phyloP scores from a whole-genome alignment of 2,888 invertebrate genomes.

The Calliphora vomitoria region DNA sequence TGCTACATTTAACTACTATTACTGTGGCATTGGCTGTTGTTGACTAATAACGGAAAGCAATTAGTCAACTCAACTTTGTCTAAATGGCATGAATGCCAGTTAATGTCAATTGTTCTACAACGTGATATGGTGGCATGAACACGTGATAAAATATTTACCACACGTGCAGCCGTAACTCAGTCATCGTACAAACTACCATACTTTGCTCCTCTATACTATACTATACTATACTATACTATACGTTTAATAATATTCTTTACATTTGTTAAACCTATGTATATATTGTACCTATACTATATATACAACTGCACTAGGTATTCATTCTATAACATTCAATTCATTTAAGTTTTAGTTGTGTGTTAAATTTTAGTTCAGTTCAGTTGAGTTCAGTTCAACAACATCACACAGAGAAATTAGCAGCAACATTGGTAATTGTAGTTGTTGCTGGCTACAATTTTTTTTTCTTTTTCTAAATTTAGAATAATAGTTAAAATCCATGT shows the following conservation, averaged over 20 bases:
- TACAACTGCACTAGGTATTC: background rate
- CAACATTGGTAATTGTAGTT: constrained; percentile 54
- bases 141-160: constrained; percentile 75
- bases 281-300: too few relatives aligned
- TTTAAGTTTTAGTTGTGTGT: constrained; percentile 52
- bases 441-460: constrained; percentile 16
- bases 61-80: constrained; percentile 75
- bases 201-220: background rate
- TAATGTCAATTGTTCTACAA: constrained; percentile 74
- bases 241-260: constrained; percentile 3
- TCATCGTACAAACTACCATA: constrained; percentile 36
- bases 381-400: constrained; percentile 62
- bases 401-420: constrained; percentile 58
- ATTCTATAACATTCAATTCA: constrained; percentile 4
- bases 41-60: constrained; percentile 75
- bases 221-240: background rate
- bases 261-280: background rate
- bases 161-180: constrained; percentile 71
- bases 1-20: constrained; percentile 47
- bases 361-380: constrained; percentile 49
- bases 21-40: constrained; percentile 63
- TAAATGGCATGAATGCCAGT: constrained; percentile 74
- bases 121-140: constrained; percentile 75
- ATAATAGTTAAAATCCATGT: constrained; percentile 55
- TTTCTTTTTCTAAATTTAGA: constrained; percentile 52